Base-by-base conservation (phyloP, 2,113 vertebrate species). In the Phrynocephalus versicolor region DNA sequence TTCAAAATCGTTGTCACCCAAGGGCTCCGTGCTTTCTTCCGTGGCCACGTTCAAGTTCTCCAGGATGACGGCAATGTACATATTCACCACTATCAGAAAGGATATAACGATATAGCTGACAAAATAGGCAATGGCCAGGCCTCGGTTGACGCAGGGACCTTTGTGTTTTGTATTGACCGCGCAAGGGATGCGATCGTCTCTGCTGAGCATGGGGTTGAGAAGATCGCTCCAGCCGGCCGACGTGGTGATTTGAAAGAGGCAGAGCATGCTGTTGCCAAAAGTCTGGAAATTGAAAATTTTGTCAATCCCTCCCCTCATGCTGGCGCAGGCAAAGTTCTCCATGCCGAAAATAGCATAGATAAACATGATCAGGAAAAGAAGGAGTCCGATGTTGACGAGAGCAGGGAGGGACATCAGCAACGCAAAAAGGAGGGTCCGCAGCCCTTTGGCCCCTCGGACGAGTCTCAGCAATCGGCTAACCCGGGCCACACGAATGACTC, bases 271-370 rank as follows among this genome's bases (percentile, higher is more conserved):
- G 45, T 97, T 96, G 3, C 93, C 95, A 37, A 99, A 99, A 0
- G 98, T 99, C 75, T 98, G 89, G 27, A 99, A 99, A 94, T 99
- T 99, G 89, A 99, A 98, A 94, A 99, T 97, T 88, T 99, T 93
- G 13, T 99, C 96, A 0, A 99, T 95, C 0, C 97, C 98, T 0
- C 91, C 93, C 23, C 94, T 91, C 78, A 87, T 94, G 57, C 87
- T 92, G 67, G 99, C 94, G 0, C 96, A 97, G 88, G 97, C 97
- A 81, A 99, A 99, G 88, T 96, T 98, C 1, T 96, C 96, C 98
- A 99, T 99, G n/a, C 98, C 99, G 13, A 99, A 98, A 70, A 99
- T 98, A 77, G 98, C 98, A 45, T 99, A 99, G 90, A 99, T 99
- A 90, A 99, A 99, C 98, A 99, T 99, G 75, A 99, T 97, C 4